Evolutionary conservation across 2,797 vertebrate species (phyloP).

Genomic region (Smutsia gigantea): DNA sequence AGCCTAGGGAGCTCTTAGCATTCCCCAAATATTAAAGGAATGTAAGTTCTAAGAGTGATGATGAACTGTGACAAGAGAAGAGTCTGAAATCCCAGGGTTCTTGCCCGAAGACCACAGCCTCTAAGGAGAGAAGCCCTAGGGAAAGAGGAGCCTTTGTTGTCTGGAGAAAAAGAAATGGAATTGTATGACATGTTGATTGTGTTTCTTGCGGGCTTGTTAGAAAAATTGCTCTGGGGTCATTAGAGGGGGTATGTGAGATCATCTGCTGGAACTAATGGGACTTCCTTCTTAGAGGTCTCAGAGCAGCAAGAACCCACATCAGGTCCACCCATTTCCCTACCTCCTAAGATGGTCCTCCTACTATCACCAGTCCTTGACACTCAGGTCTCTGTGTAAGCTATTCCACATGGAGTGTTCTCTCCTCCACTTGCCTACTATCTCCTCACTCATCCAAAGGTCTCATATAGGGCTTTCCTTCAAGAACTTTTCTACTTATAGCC

Average conservation of each 20-base stretch:
- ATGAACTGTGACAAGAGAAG: neutral
- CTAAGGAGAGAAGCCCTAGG: neutral
- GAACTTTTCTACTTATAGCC: neutral
- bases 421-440: neutral
- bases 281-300: neutral
- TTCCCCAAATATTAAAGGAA: neutral
- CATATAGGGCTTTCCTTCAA: neutral
- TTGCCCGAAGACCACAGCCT: neutral
- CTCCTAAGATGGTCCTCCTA: neutral
- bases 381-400: neutral
- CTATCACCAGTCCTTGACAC: neutral
- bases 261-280: neutral
- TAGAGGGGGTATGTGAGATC: neutral
- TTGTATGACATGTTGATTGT: neutral
- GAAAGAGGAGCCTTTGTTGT: neutral
- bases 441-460: neutral
- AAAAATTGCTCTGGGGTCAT: constrained; percentile 30
- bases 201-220: constrained; percentile 42
- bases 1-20: neutral
- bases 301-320: neutral
- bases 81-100: neutral
- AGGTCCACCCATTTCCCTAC: neutral
- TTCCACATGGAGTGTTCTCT: neutral
- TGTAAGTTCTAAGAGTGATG: neutral
- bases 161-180: neutral